Percentiles rank a stretch among this genome's conserved stretches.
Conservation (phyloP, 2,797 vertebrate species). For the Artibeus jamaicensis region DNA sequence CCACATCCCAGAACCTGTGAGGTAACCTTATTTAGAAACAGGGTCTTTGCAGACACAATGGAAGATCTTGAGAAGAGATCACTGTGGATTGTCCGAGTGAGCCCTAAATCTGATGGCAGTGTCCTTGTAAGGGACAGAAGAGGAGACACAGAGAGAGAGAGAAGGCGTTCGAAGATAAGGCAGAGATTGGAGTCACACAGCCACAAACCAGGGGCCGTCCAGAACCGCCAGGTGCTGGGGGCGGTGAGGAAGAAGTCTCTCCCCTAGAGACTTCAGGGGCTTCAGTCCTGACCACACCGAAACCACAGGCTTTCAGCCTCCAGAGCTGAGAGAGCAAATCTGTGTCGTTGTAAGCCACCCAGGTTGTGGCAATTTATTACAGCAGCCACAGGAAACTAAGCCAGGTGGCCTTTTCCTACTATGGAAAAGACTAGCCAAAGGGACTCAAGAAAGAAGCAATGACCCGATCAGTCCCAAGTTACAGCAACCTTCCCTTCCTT, state of each 20-base stretch:
- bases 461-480: background rate
- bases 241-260: too few relatives aligned
- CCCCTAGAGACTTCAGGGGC: background rate
- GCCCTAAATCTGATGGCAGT: background rate
- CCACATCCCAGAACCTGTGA: background rate
- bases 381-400: background rate
- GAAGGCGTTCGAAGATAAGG: background rate
- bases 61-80: background rate
- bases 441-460: background rate
- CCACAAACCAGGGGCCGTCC: background rate
- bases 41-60: background rate
- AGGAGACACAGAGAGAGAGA: background rate
- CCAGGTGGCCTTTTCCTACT: background rate
- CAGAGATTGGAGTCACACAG: background rate
- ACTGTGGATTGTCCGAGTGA: background rate
- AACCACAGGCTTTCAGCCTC: background rate
- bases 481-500: background rate
- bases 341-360: background rate
- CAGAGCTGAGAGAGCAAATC: background rate
- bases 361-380: background rate
- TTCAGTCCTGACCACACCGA: rapidly evolving
- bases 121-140: background rate
- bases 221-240: background rate
- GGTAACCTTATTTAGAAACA: background rate
- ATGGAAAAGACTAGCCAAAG: background rate